Evolutionary conservation across 1,140 invertebrate species (phyloP), one percentile per base, ranked within the genome.

Genomic region (Drosophila kepulauana): DNA sequence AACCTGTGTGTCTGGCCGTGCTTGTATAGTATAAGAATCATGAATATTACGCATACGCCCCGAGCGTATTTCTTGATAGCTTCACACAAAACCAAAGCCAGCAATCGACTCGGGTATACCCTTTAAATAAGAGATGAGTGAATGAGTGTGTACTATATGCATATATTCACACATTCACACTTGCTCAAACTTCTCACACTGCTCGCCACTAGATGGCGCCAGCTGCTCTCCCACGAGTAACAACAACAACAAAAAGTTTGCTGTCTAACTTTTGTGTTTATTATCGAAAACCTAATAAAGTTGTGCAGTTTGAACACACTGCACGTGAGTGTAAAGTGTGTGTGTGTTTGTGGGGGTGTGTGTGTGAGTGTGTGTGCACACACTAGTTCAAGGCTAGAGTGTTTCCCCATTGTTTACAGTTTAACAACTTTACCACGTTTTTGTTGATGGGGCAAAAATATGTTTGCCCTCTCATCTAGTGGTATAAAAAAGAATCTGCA

Each of bases 21-120:
- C 75, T 75, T 66, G 67, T 62, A 63, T 64, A 79, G 68, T 5
- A 77, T 76, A 79, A 81, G 76, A 81, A 81, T 76, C 30, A 35
- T 35, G 30, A 73, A 81, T 76, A 81, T 81, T 81, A 81, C 78
- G 78, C 78, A 81, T 81, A 81, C 79, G 73, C 73, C 73, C 66
- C 41, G 74, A 57, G 54, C 7, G 33, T 10, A 10, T 35, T 35
- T 25, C 20, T 38, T 16, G 13, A 15, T 16, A 56, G 28, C 30
- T 25, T 25, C 33, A 10, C 13, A 16, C 33, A 16, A 35, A 35
- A n/a, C 35, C 35, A 38, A 48, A 7, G 15, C 8, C 20, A 25
- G 7, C 10, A 16, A 49, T 11, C 48, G 16, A 11, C 20, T 28
- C 3, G 11, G 20, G 10, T 10, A 49, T 28, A 49, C 20, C 10